These are phyloP conservation scores for Drosophila rellima DNA, from an alignment of 2,888 invertebrate species.

Conservation along the genomic window DNA sequence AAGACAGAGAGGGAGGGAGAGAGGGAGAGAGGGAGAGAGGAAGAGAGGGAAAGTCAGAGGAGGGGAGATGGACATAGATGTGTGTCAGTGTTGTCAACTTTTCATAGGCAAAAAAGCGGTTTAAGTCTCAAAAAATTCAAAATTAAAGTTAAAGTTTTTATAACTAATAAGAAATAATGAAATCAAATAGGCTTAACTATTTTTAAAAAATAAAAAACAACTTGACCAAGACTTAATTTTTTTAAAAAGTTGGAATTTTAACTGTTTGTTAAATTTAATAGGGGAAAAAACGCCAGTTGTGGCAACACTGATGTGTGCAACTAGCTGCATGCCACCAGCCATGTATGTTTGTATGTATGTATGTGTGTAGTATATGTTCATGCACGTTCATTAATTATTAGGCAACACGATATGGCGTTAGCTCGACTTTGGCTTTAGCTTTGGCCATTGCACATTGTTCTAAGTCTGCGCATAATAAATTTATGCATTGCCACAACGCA, in stretches of 20 bases:
- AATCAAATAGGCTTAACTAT: too few species aligned
- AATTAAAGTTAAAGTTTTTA: too few species aligned
- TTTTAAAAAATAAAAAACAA: too few species aligned
- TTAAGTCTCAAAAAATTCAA: too few species aligned
- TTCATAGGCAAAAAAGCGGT: neutral
- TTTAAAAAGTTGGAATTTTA: too few species aligned
- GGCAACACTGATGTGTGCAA: neutral
- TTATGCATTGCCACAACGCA: slow-evolving; percentile 67
- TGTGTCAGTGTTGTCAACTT: neutral
- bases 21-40: slow-evolving; percentile 10
- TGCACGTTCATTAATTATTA: slow-evolving; percentile 76
- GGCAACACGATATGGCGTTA: slow-evolving; percentile 72
- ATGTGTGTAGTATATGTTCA: slow-evolving; percentile 11
- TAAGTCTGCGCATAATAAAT: slow-evolving; percentile 81
- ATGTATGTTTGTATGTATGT: slow-evolving; percentile 14
- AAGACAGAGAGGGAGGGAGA: neutral
- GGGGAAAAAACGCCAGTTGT: neutral
- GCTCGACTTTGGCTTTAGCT: slow-evolving; percentile 35
- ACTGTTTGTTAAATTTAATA: neutral
- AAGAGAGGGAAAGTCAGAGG: neutral
- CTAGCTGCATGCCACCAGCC: slow-evolving; percentile 19
- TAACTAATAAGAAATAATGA: too few species aligned
- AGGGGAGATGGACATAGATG: neutral
- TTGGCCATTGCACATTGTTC: slow-evolving; percentile 63
- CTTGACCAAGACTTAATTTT: too few species aligned